Base-by-base conservation (phyloP, 2,113 vertebrate genomes). In the Ptychochromis oligacanthus region DNA sequence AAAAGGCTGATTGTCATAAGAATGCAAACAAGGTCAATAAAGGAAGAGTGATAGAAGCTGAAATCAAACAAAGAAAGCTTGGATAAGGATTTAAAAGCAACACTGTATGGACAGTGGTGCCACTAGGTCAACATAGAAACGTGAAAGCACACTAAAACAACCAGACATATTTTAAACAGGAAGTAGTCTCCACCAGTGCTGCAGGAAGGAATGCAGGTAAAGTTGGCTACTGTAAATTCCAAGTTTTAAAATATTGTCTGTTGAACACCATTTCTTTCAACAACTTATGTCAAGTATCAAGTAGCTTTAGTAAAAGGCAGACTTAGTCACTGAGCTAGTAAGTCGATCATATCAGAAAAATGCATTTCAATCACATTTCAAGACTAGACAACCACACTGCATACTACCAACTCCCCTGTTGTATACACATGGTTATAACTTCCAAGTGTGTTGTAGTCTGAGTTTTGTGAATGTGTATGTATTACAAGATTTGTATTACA, bases 351-450 rank as follows among this genome's bases (percentile, higher is more conserved):
- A 43, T 9, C 13, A 2, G 24, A 0, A 43, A 24, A 43, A n/a
- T 65, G 36, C 62, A 43, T 65, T 65, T 65, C 1, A 24, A 43
- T 7, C 38, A 10, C 4, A 65, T 17, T 15, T 17, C 46, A 49
- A 49, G 14, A 49, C 13, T 17, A 17, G n/a, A 0, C 0, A 14
- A 43, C 13, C 15, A n/a, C n/a, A 43, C 1, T 0, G 40, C n/a
- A 5, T 43, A 0, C 43, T 43, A 43, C n/a, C 31, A 14, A 15
- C n/a, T 24, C n/a, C 24, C 36, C 22, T n/a, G n/a, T n/a, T n/a
- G n/a, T n/a, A n/a, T n/a, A n/a, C n/a, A n/a, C n/a, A n/a, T n/a
- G n/a, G n/a, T n/a, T n/a, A n/a, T n/a, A n/a, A n/a, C n/a, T n/a
- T n/a, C n/a, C n/a, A n/a, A n/a, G n/a, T n/a, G n/a, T n/a, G n/a